phyloP scores from a whole-genome alignment of 2,797 vertebrate species.

The Rhinella marina region DNA sequence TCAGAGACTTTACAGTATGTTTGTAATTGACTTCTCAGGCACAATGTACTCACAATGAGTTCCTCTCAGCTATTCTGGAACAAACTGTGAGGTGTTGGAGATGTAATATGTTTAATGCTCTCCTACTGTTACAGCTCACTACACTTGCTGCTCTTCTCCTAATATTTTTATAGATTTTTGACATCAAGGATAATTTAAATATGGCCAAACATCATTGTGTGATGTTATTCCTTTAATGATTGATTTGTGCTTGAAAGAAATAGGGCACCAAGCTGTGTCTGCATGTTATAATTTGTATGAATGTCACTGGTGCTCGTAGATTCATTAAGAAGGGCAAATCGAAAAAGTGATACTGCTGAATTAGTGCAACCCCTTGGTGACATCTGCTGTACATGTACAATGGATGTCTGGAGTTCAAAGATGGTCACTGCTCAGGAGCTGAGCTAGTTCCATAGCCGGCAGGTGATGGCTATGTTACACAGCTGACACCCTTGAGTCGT shows the following conservation, averaged over 20 bases:
- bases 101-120: conserved; percentile 23
- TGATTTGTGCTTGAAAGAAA: neutral
- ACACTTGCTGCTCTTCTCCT: neutral
- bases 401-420: too few species aligned
- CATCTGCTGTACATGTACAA: too few species aligned
- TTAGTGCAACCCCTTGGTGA: too few species aligned
- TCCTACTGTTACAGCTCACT: conserved; percentile 26
- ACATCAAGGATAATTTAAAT: conserved; percentile 13
- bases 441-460: too few species aligned
- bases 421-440: too few species aligned
- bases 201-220: neutral
- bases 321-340: neutral
- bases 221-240: neutral
- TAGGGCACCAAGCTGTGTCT: neutral
- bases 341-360: too few species aligned
- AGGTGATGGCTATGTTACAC: too few species aligned
- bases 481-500: too few species aligned
- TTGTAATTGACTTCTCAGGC: conserved; percentile 23
- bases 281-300: neutral
- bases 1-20: conserved; percentile 41
- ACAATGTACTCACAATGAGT: conserved; percentile 9
- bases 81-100: conserved; percentile 30
- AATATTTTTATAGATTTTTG: conserved; percentile 15
- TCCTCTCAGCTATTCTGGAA: conserved; percentile 43
- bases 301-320: neutral